These are phyloP conservation scores for Drosophila setosimentum DNA, from an alignment of 2,888 invertebrate species.

Conservation along the genomic window DNA sequence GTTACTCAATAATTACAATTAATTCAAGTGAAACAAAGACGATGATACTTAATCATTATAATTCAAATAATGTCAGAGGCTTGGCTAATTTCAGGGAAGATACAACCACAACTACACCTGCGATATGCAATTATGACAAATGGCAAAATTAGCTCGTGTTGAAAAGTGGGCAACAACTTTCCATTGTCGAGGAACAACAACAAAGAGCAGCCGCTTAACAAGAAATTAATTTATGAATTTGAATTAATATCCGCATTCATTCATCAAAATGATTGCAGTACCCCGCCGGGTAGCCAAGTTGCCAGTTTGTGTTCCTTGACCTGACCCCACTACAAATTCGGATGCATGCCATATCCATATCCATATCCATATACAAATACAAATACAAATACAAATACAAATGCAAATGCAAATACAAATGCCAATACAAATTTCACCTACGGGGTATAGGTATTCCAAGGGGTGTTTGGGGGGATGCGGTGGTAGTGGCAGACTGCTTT, in stretches of 20 bases:
- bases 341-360: constrained; percentile 3
- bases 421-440: neutral
- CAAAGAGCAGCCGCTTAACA: constrained; percentile 50
- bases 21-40: neutral
- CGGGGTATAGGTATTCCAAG: neutral
- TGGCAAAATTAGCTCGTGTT: constrained; percentile 19
- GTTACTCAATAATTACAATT: no score
- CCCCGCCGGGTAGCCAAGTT: neutral
- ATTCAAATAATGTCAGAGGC: neutral
- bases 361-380: neutral
- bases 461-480: neutral
- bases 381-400: neutral
- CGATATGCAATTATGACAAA: constrained; percentile 20
- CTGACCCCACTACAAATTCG: constrained; percentile 55
- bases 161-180: constrained; percentile 61
- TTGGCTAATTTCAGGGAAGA: neutral
- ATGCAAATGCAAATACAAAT: neutral
- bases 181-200: constrained; percentile 38
- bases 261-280: constrained; percentile 72
- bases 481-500: constrained; percentile 27
- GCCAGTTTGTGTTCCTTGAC: constrained; percentile 60
- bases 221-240: constrained; percentile 78
- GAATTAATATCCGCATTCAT: constrained; percentile 80
- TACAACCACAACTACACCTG: neutral
- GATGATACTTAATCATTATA: constrained; percentile 1